Evolutionary conservation across 1,140 invertebrate species (phyloP).

Genomic region (Zaprionus tsacasi): DNA sequence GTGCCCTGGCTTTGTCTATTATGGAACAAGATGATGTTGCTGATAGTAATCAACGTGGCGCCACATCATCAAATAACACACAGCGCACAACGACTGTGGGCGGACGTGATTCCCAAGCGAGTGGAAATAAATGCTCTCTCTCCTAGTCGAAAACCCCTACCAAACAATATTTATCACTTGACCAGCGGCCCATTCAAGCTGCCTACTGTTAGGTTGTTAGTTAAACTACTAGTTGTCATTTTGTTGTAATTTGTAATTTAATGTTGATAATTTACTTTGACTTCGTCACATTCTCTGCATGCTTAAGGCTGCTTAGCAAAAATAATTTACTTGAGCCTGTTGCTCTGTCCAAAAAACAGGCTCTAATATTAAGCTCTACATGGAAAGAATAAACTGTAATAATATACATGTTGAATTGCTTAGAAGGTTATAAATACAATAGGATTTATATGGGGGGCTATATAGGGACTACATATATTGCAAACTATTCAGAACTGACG

Average conservation of each 20-base stretch:
- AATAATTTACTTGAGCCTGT: slow-evolving; percentile 55
- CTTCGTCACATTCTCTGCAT: slow-evolving; percentile 72
- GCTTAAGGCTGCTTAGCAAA: slow-evolving; percentile 66
- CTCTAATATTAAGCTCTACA: slow-evolving; percentile 54
- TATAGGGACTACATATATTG: slow-evolving; percentile 51
- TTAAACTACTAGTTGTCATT: slow-evolving; percentile 39
- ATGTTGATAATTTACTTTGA: slow-evolving; percentile 73
- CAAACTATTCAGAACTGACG: slow-evolving; percentile 37
- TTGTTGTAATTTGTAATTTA: slow-evolving; percentile 57
- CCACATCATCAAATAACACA: slow-evolving; percentile 56
- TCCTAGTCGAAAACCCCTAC: slow-evolving; percentile 76
- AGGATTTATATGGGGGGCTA: slow-evolving; percentile 8
- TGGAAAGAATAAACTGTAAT: slow-evolving; percentile 60
- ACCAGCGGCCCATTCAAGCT: slow-evolving; percentile 53
- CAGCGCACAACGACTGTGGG: slow-evolving; percentile 66
- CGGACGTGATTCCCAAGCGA: slow-evolving; percentile 73
- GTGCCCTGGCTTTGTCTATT: slow-evolving; percentile 91
- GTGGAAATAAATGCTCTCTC: slow-evolving; percentile 84
- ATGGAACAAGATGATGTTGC: slow-evolving; percentile 85
- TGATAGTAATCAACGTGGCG: slow-evolving; percentile 60
- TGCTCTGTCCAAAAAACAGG: slow-evolving; percentile 7
- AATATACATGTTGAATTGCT: slow-evolving; percentile 37
- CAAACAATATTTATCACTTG: slow-evolving; percentile 56
- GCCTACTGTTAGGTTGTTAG: slow-evolving; percentile 54
- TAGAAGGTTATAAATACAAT: slow-evolving; percentile 39